phyloP scores from a whole-genome alignment of 2,888 invertebrate genomes.

The Isoperla grammatica region DNA sequence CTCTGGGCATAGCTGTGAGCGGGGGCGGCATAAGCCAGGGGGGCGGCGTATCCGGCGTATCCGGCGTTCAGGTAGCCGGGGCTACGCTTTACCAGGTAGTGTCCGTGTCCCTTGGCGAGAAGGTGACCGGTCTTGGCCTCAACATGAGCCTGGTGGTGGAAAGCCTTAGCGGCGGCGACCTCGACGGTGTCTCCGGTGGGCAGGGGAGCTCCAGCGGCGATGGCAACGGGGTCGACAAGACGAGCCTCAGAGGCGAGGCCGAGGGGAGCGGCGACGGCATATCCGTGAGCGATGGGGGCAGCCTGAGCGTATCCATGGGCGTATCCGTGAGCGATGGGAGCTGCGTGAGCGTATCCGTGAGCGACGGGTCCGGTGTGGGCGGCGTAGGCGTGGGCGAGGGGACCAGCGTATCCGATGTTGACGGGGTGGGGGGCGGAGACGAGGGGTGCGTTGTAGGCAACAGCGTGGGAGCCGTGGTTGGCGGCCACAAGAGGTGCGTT shows the following conservation, averaged over 20 bases:
- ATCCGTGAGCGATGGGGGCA: constrained; percentile 15
- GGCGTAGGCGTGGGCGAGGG: constrained; percentile 37
- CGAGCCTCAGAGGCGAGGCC: constrained; percentile 38
- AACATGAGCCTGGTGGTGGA: constrained; percentile 40
- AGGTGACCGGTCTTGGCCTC: constrained; percentile 4
- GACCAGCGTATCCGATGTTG: too few species aligned
- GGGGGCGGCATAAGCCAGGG: constrained; percentile 23
- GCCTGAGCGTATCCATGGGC: constrained; percentile 25
- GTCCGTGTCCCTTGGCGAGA: constrained; percentile 24
- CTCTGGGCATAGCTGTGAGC: constrained; percentile 23
- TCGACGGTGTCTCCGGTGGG: constrained; percentile 41
- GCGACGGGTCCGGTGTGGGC: constrained; percentile 29
- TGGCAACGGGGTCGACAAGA: constrained; percentile 13
- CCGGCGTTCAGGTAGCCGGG: constrained; percentile 22
- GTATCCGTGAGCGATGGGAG: constrained; percentile 38
- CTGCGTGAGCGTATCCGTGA: constrained; percentile 26
- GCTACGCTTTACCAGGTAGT: constrained; percentile 32
- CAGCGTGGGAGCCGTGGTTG: constrained; percentile 24
- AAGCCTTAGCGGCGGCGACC: constrained; percentile 50
- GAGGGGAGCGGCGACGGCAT: constrained; percentile 27
- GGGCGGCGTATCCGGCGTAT: constrained; percentile 25
- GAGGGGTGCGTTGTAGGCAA: constrained; percentile 11
- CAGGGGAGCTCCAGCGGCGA: constrained; percentile 30
- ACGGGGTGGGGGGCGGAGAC: constrained; percentile 24
- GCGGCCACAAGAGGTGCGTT: constrained; percentile 15